These are phyloP conservation scores for Corapipo altera DNA, from an alignment of 2,113 vertebrate genomes.

Conservation along the genomic window DNA sequence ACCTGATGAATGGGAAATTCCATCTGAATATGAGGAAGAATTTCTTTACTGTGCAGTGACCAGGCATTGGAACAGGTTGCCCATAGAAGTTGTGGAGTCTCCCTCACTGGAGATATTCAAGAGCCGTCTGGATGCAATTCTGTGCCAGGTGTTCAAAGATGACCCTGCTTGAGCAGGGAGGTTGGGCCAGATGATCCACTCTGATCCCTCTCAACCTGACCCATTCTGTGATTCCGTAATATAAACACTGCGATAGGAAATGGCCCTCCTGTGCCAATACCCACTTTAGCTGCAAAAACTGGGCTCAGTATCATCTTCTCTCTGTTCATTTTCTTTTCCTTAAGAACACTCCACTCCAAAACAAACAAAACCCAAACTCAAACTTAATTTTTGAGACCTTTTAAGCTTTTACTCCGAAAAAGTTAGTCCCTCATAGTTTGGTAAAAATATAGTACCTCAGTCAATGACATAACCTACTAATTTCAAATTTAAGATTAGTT, in stretches of 20 bases:
- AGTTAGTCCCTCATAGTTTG: fast-evolving
- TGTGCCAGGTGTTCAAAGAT: background rate
- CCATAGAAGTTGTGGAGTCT: background rate
- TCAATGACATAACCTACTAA: background rate
- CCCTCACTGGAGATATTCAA: background rate
- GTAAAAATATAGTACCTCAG: background rate
- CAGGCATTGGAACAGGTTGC: background rate
- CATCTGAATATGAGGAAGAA: background rate
- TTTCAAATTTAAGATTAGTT: background rate
- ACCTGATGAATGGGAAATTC: background rate
- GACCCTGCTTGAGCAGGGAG: background rate
- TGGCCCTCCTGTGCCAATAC: background rate
- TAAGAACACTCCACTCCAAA: fast-evolving
- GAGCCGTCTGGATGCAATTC: background rate
- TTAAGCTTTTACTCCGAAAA: background rate
- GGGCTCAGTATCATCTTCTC: background rate
- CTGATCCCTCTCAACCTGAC: background rate
- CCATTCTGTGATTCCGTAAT: background rate
- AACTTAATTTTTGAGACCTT: background rate
- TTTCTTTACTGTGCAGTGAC: background rate
- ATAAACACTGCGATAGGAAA: background rate
- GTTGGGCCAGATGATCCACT: background rate
- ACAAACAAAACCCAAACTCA: background rate
- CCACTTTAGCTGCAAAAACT: background rate
- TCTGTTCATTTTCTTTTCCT: background rate